These are phyloP conservation scores for Pygathrix nemaeus DNA, from an alignment of 2,113 vertebrate genomes.

Conservation along the genomic window DNA sequence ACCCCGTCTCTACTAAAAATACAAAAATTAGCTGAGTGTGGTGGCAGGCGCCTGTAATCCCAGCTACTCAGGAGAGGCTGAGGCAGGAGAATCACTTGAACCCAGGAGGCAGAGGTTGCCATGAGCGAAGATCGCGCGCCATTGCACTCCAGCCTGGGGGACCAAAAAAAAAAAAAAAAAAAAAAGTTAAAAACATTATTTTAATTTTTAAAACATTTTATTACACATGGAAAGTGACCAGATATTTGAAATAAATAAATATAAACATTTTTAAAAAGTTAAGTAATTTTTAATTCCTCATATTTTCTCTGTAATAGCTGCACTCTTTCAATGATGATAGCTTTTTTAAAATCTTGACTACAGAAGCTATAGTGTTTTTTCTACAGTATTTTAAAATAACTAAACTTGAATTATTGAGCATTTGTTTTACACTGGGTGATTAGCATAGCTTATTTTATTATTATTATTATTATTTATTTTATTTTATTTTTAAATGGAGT, in stretches of 20 bases:
- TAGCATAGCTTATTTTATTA: not conserved
- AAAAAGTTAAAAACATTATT: too few relatives aligned
- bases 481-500: too few relatives aligned
- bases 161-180: too few relatives aligned
- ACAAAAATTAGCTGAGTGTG: too few relatives aligned
- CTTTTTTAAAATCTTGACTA: not conserved
- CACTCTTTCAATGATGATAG: not conserved
- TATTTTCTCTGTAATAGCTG: not conserved
- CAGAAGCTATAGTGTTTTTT: not conserved
- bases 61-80: too few relatives aligned
- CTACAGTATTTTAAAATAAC: not conserved
- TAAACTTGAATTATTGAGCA: not conserved
- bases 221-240: not conserved
- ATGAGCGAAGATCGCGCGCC: fast-evolving
- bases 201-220: not conserved
- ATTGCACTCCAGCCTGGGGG: too few relatives aligned
- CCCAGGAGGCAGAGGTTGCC: too few relatives aligned
- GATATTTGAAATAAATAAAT: not conserved
- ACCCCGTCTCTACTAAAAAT: too few relatives aligned
- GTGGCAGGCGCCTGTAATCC: too few relatives aligned
- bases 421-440: not conserved
- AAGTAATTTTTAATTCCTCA: not conserved
- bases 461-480: too few relatives aligned
- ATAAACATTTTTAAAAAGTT: not conserved
- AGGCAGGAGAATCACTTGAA: too few relatives aligned